A percentile compares a stretch with the other conserved stretches of the same genome.
These are phyloP conservation scores for Hipposideros armiger DNA, from an alignment of 2,113 vertebrate species.

Conservation along the genomic window DNA sequence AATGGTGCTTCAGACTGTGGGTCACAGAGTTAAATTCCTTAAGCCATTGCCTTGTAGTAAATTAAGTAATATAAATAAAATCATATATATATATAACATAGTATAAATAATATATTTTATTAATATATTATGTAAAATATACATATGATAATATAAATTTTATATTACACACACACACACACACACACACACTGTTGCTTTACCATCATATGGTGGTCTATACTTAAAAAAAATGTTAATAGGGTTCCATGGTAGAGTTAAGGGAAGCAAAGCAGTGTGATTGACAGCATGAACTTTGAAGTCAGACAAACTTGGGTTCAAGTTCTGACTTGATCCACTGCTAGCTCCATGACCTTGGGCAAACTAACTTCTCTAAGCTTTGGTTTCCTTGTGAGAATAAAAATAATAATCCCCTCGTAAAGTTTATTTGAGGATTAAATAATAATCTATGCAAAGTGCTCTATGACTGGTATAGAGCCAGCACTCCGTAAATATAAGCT, in stretches of 20 bases:
- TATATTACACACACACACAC: background rate
- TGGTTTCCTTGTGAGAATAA: constrained; percentile 58
- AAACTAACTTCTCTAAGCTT: constrained; percentile 51
- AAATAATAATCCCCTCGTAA: constrained; percentile 27
- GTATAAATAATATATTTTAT: background rate
- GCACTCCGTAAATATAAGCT: background rate
- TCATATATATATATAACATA: background rate
- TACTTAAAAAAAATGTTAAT: background rate
- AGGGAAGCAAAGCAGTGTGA: background rate
- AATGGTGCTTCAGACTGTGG: background rate
- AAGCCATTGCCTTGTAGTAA: background rate
- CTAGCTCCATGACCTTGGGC: background rate
- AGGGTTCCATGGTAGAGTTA: background rate
- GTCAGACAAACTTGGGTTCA: background rate
- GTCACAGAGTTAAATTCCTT: background rate
- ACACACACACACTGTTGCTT: background rate
- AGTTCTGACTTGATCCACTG: background rate
- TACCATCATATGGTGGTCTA: background rate
- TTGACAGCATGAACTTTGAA: background rate
- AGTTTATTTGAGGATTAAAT: constrained; percentile 41
- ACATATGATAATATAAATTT: background rate
- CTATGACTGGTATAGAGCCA: background rate
- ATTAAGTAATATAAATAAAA: background rate
- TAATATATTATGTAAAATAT: constrained; percentile 8
- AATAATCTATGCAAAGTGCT: background rate